Conservation (phyloP, 2,888 invertebrate genomes). For the Glyphotaelius pellucidus region DNA sequence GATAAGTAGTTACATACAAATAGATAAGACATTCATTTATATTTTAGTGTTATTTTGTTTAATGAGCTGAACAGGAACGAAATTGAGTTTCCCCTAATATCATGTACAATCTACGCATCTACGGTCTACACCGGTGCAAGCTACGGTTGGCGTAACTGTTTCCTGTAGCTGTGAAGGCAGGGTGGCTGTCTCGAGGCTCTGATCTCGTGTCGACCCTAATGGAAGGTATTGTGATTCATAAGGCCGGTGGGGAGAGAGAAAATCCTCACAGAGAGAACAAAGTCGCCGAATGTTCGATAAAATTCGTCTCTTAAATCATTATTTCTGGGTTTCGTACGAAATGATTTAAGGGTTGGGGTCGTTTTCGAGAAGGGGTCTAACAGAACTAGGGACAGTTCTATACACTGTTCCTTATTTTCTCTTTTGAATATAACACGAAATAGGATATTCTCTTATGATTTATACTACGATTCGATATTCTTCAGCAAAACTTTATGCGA, state of each 20-base stretch:
- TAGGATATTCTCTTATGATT: no score
- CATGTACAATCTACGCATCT: not conserved
- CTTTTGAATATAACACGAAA: not conserved
- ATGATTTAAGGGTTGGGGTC: not conserved
- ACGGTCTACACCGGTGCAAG: not conserved
- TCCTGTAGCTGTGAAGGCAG: not conserved
- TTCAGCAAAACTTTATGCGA: no score
- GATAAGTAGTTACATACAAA: not conserved
- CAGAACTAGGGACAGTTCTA: not conserved
- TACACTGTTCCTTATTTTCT: not conserved
- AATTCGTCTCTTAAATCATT: not conserved
- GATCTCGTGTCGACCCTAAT: not conserved
- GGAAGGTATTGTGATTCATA: not conserved
- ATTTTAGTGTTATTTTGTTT: not conserved
- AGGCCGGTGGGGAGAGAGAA: not conserved
- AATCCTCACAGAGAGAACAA: not conserved
- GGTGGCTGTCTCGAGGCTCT: not conserved
- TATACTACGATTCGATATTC: no score
- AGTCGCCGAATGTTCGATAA: conserved; percentile 13
- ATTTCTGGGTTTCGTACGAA: not conserved
- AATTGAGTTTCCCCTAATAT: not conserved
- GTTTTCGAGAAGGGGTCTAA: not conserved
- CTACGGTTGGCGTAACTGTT: not conserved
- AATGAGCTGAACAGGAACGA: not conserved
- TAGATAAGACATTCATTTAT: not conserved